Evolutionary conservation across 2,797 vertebrate species (phyloP).

Genomic region (Channa striata): DNA sequence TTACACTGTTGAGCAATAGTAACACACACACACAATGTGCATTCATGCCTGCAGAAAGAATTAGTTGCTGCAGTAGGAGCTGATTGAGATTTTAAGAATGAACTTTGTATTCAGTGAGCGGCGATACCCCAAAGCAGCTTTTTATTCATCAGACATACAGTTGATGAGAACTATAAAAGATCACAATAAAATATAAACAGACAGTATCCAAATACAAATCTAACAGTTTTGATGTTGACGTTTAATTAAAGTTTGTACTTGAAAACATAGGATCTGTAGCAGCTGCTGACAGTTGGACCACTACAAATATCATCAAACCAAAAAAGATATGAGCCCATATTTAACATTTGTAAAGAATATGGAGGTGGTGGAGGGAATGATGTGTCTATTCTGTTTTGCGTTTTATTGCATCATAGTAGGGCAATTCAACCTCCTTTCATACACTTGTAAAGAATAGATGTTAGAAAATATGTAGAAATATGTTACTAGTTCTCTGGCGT

Average conservation of each 20-base stretch:
- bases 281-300: neutral
- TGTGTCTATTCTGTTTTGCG: no score
- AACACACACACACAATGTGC: slow-evolving; percentile 4
- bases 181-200: neutral
- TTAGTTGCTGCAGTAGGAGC: slow-evolving; percentile 18
- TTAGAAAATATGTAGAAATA: slow-evolving; percentile 3
- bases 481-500: slow-evolving; percentile 11
- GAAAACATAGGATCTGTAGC: neutral
- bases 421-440: neutral
- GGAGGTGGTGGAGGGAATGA: no score
- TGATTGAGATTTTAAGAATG: slow-evolving; percentile 11
- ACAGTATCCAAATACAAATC: neutral
- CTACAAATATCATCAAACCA: neutral
- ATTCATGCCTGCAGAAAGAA: slow-evolving; percentile 15
- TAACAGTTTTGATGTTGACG: neutral
- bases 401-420: no score
- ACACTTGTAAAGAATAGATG: no score
- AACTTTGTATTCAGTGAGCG: slow-evolving; percentile 11
- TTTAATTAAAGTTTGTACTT: neutral
- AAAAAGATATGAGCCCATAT: neutral
- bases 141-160: neutral
- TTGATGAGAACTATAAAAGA: neutral
- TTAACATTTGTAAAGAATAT: no score
- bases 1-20: neutral
- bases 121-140: neutral